Conservation (phyloP, 2,113 vertebrate species). For the Mirounga angustirostris region DNA sequence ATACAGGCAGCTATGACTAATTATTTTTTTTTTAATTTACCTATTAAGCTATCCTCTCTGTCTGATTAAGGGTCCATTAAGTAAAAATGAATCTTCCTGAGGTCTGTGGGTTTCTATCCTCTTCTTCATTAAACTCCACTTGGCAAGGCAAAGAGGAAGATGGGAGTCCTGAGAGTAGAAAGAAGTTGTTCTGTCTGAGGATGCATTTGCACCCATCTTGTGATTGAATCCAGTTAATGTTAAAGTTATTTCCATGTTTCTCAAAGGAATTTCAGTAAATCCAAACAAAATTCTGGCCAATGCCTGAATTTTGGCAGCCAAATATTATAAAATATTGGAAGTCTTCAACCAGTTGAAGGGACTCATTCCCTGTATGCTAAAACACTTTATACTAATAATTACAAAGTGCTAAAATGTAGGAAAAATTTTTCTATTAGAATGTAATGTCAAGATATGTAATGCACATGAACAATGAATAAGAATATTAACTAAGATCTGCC, state of each 20-base stretch:
- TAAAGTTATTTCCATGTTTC: conserved; percentile 65
- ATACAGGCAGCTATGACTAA: background rate
- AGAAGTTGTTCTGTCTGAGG: background rate
- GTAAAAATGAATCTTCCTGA: background rate
- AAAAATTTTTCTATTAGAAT: background rate
- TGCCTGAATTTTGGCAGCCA: background rate
- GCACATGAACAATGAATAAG: background rate
- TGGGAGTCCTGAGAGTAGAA: background rate
- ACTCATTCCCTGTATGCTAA: conserved; percentile 34
- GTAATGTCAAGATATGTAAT: background rate
- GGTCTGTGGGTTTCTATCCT: background rate
- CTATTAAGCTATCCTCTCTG: background rate
- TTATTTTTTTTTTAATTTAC: conserved; percentile 38
- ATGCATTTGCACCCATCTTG: background rate
- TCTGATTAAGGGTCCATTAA: conserved; percentile 26
- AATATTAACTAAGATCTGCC: conserved; percentile 25
- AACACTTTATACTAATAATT: conserved; percentile 63
- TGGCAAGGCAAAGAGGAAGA: background rate
- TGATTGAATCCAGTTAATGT: background rate
- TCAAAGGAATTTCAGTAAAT: conserved; percentile 55
- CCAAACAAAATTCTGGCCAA: conserved; percentile 64
- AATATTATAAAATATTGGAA: conserved; percentile 49
- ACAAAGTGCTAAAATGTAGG: background rate
- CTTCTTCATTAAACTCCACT: background rate
- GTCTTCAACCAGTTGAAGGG: conserved; percentile 4